Conservation (phyloP, 1,140 invertebrate genomes). For the Venturia canescens region DNA sequence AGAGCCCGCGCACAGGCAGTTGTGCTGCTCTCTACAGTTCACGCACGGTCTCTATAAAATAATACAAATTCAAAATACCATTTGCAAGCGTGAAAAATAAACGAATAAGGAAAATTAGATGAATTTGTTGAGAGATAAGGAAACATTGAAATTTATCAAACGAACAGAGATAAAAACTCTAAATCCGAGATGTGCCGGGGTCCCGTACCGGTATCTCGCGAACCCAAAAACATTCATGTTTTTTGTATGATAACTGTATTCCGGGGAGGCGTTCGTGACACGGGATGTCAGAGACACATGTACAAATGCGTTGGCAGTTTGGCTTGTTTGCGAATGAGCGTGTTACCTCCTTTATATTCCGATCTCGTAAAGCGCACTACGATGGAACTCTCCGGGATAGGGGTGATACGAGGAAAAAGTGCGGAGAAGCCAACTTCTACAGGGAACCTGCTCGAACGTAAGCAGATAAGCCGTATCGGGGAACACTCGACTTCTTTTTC, state of each 20-base stretch:
- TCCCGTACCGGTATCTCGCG: too few relatives aligned
- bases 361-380: constrained; percentile 18
- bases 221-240: not conserved
- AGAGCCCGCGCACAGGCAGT: too few relatives aligned
- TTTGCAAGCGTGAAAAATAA: too few relatives aligned
- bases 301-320: not conserved
- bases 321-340: constrained; percentile 17
- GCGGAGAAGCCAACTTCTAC: not conserved
- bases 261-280: not conserved
- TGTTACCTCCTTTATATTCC: constrained; percentile 45
- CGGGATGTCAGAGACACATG: not conserved
- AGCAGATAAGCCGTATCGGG: constrained; percentile 36
- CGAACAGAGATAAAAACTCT: too few relatives aligned
- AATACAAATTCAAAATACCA: too few relatives aligned
- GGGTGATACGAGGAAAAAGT: constrained; percentile 45
- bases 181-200: too few relatives aligned
- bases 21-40: too few relatives aligned
- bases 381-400: constrained; percentile 34
- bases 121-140: too few relatives aligned
- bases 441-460: constrained; percentile 18
- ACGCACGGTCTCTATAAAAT: too few relatives aligned
- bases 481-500: not conserved
- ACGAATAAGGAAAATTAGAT: too few relatives aligned
- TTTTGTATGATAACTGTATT: not conserved
- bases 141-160: too few relatives aligned